Evolutionary conservation across 2,888 invertebrate species (phyloP).

Genomic region (Sarcophaga rosellei): DNA sequence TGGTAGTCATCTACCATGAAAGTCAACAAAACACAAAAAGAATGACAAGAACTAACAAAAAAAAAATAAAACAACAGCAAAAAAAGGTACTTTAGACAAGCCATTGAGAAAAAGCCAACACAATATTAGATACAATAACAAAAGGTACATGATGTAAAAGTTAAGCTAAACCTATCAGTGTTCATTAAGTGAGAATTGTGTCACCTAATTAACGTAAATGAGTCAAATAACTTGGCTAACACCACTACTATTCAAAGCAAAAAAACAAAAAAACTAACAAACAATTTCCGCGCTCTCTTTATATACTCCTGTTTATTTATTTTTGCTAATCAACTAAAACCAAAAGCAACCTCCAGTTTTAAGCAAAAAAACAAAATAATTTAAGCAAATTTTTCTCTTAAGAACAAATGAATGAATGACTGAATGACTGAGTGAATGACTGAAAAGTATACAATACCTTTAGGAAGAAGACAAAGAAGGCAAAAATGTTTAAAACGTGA

Average conservation of each 20-base stretch:
- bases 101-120: constrained; percentile 28
- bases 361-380: not conserved
- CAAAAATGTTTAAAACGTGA: constrained; percentile 63
- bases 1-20: not conserved
- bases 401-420: not conserved
- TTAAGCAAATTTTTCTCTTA: constrained; percentile 44
- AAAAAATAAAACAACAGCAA: not conserved
- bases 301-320: not conserved
- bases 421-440: not conserved
- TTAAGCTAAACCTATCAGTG: constrained; percentile 65
- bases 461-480: constrained; percentile 12
- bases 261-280: constrained; percentile 71
- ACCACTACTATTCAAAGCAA: constrained; percentile 46
- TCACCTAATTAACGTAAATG: constrained; percentile 80
- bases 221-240: constrained; percentile 70
- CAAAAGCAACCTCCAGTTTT: not conserved
- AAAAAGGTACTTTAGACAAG: constrained; percentile 49
- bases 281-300: constrained; percentile 46
- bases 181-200: constrained; percentile 80
- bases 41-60: not conserved
- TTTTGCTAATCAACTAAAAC: not conserved
- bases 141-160: constrained; percentile 62
- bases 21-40: not conserved
- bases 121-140: constrained; percentile 49
- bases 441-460: not conserved